phyloP scores from a whole-genome alignment of 2,888 invertebrate genomes.

The Lamellibrachia satsuma region DNA sequence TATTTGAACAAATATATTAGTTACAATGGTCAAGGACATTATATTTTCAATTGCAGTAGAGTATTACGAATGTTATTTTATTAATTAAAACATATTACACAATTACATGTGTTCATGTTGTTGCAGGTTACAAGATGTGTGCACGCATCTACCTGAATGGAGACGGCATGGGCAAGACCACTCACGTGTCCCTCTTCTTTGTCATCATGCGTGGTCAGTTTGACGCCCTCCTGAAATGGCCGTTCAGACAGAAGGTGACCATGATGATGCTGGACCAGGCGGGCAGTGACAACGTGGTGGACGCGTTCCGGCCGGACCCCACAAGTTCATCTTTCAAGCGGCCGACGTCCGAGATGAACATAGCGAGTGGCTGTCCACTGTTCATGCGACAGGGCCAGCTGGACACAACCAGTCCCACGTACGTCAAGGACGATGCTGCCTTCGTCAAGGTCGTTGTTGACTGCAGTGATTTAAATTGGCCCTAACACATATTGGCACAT shows the following conservation, averaged over 20 bases:
- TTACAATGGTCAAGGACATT: no score
- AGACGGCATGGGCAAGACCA: constrained; percentile 61
- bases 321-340: constrained; percentile 59
- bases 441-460: constrained; percentile 57
- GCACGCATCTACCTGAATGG: constrained; percentile 60
- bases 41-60: no score
- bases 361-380: constrained; percentile 63
- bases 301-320: constrained; percentile 63
- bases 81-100: background rate
- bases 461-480: constrained; percentile 26
- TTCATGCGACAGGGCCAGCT: constrained; percentile 49
- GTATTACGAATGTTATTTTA: background rate
- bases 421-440: constrained; percentile 56
- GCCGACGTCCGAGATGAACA: constrained; percentile 63
- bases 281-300: constrained; percentile 54
- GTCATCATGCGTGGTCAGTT: constrained; percentile 56
- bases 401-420: constrained; percentile 45
- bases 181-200: constrained; percentile 62
- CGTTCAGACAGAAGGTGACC: constrained; percentile 52
- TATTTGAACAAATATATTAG: no score
- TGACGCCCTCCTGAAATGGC: constrained; percentile 61
- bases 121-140: constrained; percentile 59
- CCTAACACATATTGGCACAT: background rate
- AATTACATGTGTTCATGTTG: background rate
- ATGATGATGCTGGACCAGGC: constrained; percentile 62